Conservation (phyloP, 2,888 invertebrate species). For the Tachina lurida region DNA sequence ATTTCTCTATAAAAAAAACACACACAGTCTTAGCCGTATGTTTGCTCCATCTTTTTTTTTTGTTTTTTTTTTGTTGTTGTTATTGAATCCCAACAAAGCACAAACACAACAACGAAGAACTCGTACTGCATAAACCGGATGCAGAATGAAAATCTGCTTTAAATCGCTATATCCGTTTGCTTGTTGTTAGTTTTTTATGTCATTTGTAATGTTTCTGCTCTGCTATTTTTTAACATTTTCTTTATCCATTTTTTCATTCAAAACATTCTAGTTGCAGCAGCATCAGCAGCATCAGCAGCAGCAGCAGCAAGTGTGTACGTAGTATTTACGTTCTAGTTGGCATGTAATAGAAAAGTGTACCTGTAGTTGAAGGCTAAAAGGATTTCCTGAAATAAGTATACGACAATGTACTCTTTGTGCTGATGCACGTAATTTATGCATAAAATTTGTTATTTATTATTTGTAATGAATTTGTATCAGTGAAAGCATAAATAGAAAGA, state of each 20-base stretch:
- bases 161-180: conserved; percentile 67
- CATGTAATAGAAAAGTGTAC: conserved; percentile 38
- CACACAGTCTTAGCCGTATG: conserved; percentile 20
- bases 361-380: conserved; percentile 71
- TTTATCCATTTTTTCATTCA: conserved; percentile 1
- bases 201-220: conserved; percentile 41
- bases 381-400: conserved; percentile 68
- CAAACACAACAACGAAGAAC: conserved; percentile 25
- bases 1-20: neutral
- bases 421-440: conserved; percentile 14
- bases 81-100: conserved; percentile 37
- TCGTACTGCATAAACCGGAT: conserved; percentile 57
- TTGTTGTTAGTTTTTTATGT: conserved; percentile 57
- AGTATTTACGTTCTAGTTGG: conserved; percentile 27
- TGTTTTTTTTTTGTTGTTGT: conserved; percentile 7
- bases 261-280: conserved; percentile 21
- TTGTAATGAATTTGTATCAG: conserved; percentile 25
- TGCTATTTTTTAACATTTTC: conserved; percentile 27
- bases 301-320: conserved; percentile 14
- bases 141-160: conserved; percentile 55
- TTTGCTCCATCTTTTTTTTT: neutral
- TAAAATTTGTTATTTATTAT: conserved; percentile 6
- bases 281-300: conserved; percentile 3
- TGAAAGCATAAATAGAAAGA: conserved; percentile 14
- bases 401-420: conserved; percentile 54